Percentiles rank a stretch among this genome's conserved stretches.
Evolutionary conservation across 2,888 invertebrate genomes (phyloP).

Genomic region (Orthonevra nobilis): DNA sequence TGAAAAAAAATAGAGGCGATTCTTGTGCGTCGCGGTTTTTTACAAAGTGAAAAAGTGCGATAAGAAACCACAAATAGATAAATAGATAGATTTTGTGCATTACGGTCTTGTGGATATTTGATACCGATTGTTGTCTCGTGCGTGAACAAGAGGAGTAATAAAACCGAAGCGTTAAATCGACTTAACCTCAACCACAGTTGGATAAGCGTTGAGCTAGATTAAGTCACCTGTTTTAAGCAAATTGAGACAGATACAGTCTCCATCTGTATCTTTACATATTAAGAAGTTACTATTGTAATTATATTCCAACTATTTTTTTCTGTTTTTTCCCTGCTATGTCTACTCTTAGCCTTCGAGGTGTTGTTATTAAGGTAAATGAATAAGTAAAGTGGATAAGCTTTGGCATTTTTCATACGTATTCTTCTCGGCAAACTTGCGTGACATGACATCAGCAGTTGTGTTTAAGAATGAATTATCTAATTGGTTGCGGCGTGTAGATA

Average conservation of each 20-base stretch:
- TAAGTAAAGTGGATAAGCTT: slow-evolving; percentile 46
- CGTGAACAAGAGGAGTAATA: slow-evolving; percentile 6
- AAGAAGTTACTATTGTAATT: too few relatives aligned
- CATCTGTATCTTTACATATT: neutral
- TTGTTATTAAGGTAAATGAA: slow-evolving; percentile 26
- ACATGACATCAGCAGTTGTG: slow-evolving; percentile 62
- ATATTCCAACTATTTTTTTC: slow-evolving; percentile 22
- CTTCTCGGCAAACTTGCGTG: slow-evolving; percentile 34
- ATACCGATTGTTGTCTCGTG: slow-evolving; percentile 42
- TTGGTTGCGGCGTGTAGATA: slow-evolving; percentile 22
- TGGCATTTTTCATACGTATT: slow-evolving; percentile 18
- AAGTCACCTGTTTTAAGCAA: slow-evolving; percentile 18
- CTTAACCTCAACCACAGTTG: slow-evolving; percentile 35
- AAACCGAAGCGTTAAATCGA: slow-evolving; percentile 38
- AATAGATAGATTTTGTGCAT: neutral
- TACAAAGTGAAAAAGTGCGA: slow-evolving; percentile 9
- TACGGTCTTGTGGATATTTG: slow-evolving; percentile 5
- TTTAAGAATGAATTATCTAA: slow-evolving; percentile 43
- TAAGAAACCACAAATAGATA: slow-evolving; percentile 13
- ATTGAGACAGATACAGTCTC: neutral
- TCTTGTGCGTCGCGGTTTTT: slow-evolving; percentile 5
- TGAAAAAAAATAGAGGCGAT: too few relatives aligned
- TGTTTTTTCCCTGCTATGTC: slow-evolving; percentile 5
- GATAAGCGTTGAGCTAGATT: neutral
- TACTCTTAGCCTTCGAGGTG: slow-evolving; percentile 45